phyloP scores from a whole-genome alignment of 1,140 invertebrate species.

The Drosophila nikananu region DNA sequence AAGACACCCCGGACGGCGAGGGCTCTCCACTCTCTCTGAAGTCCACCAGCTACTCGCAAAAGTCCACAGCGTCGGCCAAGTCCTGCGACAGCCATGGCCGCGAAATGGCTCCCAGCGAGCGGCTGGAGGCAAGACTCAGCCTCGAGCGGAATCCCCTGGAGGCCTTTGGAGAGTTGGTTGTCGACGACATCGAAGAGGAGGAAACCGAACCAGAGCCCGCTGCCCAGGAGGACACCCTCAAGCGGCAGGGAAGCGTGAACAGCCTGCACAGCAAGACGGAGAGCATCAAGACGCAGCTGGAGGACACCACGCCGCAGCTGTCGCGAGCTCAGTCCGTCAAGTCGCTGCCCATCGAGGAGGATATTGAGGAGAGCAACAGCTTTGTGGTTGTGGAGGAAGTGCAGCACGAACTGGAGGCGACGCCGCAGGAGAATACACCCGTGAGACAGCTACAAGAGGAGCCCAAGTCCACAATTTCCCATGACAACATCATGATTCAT shows the following conservation, averaged over 20 bases:
- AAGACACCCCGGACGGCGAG: constrained; percentile 16
- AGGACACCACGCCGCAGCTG: constrained; percentile 69
- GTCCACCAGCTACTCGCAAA: constrained; percentile 76
- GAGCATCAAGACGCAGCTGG: constrained; percentile 77
- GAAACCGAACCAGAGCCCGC: constrained; percentile 14
- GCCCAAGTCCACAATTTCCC: constrained; percentile 6
- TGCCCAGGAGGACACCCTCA: constrained; percentile 22
- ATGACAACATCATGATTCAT: constrained; percentile 26
- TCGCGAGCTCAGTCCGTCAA: constrained; percentile 76
- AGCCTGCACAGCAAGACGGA: constrained; percentile 78
- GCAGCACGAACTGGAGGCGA: constrained; percentile 56
- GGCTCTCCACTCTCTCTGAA: constrained; percentile 68
- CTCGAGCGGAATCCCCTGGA: constrained; percentile 24
- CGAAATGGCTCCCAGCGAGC: background rate
- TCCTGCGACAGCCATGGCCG: constrained; percentile 31
- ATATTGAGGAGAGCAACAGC: constrained; percentile 73
- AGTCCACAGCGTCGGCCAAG: constrained; percentile 78
- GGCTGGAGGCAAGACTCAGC: background rate
- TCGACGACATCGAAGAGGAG: constrained; percentile 51
- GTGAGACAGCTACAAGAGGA: background rate
- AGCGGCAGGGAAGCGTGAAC: constrained; percentile 66
- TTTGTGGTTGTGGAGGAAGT: constrained; percentile 73
- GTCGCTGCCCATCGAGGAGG: constrained; percentile 75
- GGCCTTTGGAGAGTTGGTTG: constrained; percentile 53
- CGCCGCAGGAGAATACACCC: constrained; percentile 1